These are phyloP conservation scores for Whitmania pigra DNA, from an alignment of 1,140 invertebrate species.

Conservation along the genomic window DNA sequence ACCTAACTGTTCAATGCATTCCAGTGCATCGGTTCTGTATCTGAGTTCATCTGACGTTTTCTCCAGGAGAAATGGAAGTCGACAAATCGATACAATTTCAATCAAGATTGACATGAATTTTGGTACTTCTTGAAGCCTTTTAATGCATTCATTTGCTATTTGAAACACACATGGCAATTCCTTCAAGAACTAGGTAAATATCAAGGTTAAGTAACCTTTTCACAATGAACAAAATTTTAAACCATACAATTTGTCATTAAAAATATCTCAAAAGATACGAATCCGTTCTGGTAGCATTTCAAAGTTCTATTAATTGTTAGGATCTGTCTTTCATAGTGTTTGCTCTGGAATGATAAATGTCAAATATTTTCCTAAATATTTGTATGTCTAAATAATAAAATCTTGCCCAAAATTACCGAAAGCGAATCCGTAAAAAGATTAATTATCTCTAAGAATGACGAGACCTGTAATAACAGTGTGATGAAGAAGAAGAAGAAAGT, in stretches of 20 bases:
- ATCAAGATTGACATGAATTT: constrained; percentile 5
- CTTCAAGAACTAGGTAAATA: neutral
- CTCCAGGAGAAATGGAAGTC: neutral
- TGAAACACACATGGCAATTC: neutral
- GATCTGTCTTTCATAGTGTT: constrained; percentile 3
- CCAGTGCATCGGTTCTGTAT: neutral
- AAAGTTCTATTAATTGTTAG: neutral
- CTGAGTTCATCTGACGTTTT: neutral
- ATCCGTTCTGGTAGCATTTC: constrained; percentile 5
- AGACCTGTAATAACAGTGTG: neutral
- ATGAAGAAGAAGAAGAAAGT: too few relatives aligned
- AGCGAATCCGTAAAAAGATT: neutral
- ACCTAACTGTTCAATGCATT: constrained; percentile 7
- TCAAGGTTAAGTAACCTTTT: neutral
- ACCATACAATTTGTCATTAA: too few relatives aligned
- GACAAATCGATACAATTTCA: constrained; percentile 8
- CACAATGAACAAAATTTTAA: neutral
- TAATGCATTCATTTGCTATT: constrained; percentile 10
- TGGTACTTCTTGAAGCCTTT: neutral
- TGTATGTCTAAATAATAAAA: neutral
- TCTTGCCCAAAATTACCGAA: neutral
- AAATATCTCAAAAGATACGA: neutral
- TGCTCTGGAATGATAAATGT: neutral
- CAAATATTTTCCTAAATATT: neutral
- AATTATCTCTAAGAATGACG: neutral